Base-by-base conservation (phyloP, 1,140 invertebrate species). In the Portunus trituberculatus region DNA sequence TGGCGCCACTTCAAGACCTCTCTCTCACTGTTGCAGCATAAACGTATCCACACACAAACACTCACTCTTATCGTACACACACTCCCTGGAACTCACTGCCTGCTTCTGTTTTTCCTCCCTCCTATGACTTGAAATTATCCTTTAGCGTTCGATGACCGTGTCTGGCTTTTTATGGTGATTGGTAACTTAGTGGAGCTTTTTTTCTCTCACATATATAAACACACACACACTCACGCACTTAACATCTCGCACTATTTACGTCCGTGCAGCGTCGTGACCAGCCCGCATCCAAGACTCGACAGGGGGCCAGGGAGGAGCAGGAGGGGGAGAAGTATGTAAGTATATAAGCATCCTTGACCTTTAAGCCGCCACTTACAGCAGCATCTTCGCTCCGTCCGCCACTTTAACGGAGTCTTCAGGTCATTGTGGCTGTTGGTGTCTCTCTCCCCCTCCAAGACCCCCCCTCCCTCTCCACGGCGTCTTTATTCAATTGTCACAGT, bases 401-500 rank as follows among this genome's bases (percentile, higher is more conserved):
- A 76, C 67, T 76, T 76, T 76, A 25, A 7, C 20, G 20, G 67
- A 76, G 67, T 76, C 67, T 76, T 76, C 67, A n/a, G n/a, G 67
- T 76, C 20, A n/a, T 76, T 76, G 67, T 76, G 67, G 67, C n/a
- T 76, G 20, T 76, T 7, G 10, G 20, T 76, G 67, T n/a, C 67
- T 20, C 67, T 25, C n/a, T n/a, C 67, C n/a, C 20, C 20, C 67
- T 20, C 67, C 20, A 2, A 8, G 12, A 7, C 67, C 20, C 67
- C 67, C 67, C 67, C n/a, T n/a, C 67, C n/a, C 25, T 20, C 67
- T n/a, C 67, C 67, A n/a, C 16, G 6, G 20, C 67, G 67, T 76
- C 67, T 76, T 76, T 76, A 76, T 76, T 76, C 25, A 76, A 76
- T 76, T 76, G 67, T 76, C 67, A 76, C 67, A 76, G 67, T 76